These are phyloP conservation scores for Aplidium turbinatum DNA, from an alignment of 23 tunicate species.

Conservation along the genomic window DNA sequence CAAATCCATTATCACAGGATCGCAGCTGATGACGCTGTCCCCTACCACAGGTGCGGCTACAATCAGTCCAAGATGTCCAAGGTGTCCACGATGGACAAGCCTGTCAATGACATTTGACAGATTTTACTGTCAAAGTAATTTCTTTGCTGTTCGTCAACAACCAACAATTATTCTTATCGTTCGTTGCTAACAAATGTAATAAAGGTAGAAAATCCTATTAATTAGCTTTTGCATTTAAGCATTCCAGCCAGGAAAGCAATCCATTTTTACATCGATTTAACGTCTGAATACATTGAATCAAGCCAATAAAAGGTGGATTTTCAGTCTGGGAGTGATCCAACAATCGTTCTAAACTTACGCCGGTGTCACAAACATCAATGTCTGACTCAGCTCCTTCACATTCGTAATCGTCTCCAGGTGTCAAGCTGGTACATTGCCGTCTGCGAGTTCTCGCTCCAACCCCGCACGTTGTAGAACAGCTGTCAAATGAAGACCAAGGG, in stretches of 20 bases:
- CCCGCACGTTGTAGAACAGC: conserved; percentile 33
- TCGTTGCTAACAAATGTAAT: too few relatives aligned
- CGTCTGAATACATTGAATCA: too few relatives aligned
- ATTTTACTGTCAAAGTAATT: too few relatives aligned
- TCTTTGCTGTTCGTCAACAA: too few relatives aligned
- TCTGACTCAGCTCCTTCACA: conserved; percentile 24
- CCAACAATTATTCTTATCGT: too few relatives aligned
- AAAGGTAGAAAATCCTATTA: too few relatives aligned
- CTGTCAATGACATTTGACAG: conserved; percentile 22
- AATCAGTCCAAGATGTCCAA: conserved; percentile 62
- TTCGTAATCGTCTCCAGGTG: conserved; percentile 4
- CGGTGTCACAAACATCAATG: conserved; percentile 7
- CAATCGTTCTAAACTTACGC: conserved; percentile 36
- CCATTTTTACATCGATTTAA: too few relatives aligned
- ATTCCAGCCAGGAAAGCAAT: too few relatives aligned
- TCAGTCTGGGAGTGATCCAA: too few relatives aligned
- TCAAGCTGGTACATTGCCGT: conserved; percentile 15
- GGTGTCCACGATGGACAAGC: conserved; percentile 55
- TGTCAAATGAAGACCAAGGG: conserved; percentile 10
- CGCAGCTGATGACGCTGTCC: conserved; percentile 27
- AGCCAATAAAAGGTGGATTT: too few relatives aligned
- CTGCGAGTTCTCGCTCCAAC: conserved; percentile 6
- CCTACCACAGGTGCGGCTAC: conserved; percentile 69
- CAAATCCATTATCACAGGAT: conserved; percentile 34
- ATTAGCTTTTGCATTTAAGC: too few relatives aligned